Evolutionary conservation across 2,797 vertebrate species (phyloP), one percentile per base, ranked within the genome.

Genomic region (Hapalemur alaotrensis): DNA sequence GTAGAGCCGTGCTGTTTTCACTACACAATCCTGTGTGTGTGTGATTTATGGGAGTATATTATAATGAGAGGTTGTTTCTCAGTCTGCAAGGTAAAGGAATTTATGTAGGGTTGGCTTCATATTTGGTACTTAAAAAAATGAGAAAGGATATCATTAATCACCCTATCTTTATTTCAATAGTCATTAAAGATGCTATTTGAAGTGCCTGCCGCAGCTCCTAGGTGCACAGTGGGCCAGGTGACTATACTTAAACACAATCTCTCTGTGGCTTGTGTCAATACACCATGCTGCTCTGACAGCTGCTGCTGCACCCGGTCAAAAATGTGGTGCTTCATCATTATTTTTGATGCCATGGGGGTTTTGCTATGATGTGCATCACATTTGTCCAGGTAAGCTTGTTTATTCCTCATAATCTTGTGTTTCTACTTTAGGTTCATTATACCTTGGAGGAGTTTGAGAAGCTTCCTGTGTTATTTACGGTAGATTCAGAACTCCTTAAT

Each of bases 41-140:
- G 32, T 96, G 92, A 95, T 97, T 97, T 96, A 95, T 95, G 70
- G 82, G 65, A 94, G 50, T 57, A 41, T 78, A 76, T 92, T 86
- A 89, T 38, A 92, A 54, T 59, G 80, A 97, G 76, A 86, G 76
- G 84, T 57, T 91, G 35, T 95, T 96, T 73, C 54, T 90, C 41
- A 79, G 28, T 84, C 43, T 93, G 54, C 76, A 95, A 94, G 48
- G 48, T 73, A 95, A 94, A 91, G 35, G 22, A 54, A 95, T 95
- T 95, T 93, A 84, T 91, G 67, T 85, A 67, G 70, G 14, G 67
- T 38, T 95, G 89, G 76, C 57, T 94, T 96, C 70, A 50, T 88
- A 57, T 91, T 91, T 93, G 86, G 80, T 81, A 94, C 76, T 92
- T 96, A 41, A 84, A 91, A 83, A 94, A 90, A 52, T 35, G 48